A percentile compares a stretch with the other conserved stretches of the same genome.
Conservation (phyloP, 2,113 vertebrate genomes). For the Dicentrarchus labrax region DNA sequence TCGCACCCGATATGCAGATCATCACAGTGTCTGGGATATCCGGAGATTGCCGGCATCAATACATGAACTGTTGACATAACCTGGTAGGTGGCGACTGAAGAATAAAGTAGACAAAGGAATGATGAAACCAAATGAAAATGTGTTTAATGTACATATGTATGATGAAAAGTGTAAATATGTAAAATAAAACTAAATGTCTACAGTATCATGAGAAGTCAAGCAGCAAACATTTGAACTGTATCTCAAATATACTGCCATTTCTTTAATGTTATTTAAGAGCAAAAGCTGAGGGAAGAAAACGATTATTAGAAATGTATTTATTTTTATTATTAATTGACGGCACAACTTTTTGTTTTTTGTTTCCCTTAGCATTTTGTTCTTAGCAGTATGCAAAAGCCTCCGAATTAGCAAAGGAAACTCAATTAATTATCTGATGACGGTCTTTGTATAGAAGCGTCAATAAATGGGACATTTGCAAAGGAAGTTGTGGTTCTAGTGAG, state of each 20-base stretch:
- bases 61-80: neutral
- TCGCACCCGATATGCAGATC: neutral
- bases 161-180: constrained; percentile 45
- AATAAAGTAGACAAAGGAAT: neutral
- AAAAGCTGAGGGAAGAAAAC: neutral
- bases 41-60: neutral
- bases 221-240: neutral
- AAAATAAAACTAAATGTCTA: neutral
- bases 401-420: neutral
- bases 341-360: neutral
- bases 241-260: neutral
- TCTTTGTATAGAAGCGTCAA: neutral
- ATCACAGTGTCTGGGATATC: neutral
- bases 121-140: neutral
- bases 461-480: neutral
- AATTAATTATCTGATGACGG: neutral
- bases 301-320: neutral
- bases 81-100: constrained; percentile 1
- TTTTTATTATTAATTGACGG: neutral
- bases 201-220: neutral
- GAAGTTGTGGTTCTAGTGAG: neutral
- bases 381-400: neutral
- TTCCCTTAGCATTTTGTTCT: neutral
- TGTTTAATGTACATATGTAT: constrained; percentile 27
- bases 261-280: neutral